Evolutionary conservation across 1,140 invertebrate genomes (phyloP), one percentile per base, ranked within the genome.

Genomic region (Cotesia chilonis): DNA sequence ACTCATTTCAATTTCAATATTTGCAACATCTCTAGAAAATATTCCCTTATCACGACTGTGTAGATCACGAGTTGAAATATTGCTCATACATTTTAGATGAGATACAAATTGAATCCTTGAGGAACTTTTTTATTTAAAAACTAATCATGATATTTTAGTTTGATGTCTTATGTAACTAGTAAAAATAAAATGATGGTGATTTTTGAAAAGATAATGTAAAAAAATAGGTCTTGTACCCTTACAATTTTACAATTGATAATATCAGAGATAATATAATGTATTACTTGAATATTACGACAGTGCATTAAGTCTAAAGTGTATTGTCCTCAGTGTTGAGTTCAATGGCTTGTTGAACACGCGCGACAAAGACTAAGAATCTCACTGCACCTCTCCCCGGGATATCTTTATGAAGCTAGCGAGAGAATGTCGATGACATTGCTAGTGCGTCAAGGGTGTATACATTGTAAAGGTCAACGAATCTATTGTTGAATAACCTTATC

Each of bases 381-480:
- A 68, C 41, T 41, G 41, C 41, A 41, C 65, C 65, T 68, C 65
- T 68, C 65, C 51, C 51, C 51, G 51, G 52, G 65, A 68, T 68
- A 68, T 68, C 65, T 68, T 68, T 55, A 68, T 68, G 65, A 51
- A 68, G 65, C 65, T 68, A 51, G 17, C 28, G 14, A 51, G 38
- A 47, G 63, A 65, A 38, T 68, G 65, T 68, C 65, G 65, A 68
- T 51, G 65, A 68, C 65, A 68, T 54, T 47, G 52, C 52, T 63
- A 55, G 65, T 55, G 47, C 52, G 41, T 20, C 63, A 65, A 65
- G 63, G 63, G 52, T 55, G 65, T 68, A 36, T 20, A n/a, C 52
- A 68, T 68, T 68, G 65, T 55, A 68, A 68, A 68, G 65, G 65
- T 68, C 65, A 68, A 68, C 52, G 65, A 68, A 68, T 68, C 65